A percentile compares a stretch with the other conserved stretches of the same genome.
phyloP scores from a whole-genome alignment of 1,140 invertebrate species.

The Pachyrhynchus sulphureomaculatus region DNA sequence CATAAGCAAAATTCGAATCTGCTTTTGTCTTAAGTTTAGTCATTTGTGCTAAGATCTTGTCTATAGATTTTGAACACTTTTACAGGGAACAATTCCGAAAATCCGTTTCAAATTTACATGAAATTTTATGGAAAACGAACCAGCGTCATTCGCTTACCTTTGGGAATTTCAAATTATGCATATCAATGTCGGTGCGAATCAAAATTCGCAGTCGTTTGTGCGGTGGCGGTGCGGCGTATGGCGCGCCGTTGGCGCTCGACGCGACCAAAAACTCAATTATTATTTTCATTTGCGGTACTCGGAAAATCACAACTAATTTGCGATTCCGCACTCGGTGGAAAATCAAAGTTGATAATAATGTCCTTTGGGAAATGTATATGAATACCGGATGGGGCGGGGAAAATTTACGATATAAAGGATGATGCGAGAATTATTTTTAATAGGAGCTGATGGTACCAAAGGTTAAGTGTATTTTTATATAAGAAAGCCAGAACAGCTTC shows the following conservation, averaged over 20 bases:
- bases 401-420: too few species aligned
- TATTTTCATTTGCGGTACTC: slow-evolving; percentile 28
- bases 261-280: slow-evolving; percentile 31
- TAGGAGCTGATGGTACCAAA: too few species aligned
- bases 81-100: too few species aligned
- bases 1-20: too few species aligned
- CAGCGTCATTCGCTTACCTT: slow-evolving; percentile 16
- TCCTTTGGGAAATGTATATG: slow-evolving; percentile 17
- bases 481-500: too few species aligned
- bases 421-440: too few species aligned
- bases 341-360: slow-evolving; percentile 29
- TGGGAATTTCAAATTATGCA: slow-evolving; percentile 29
- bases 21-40: too few species aligned
- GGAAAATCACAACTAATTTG: slow-evolving; percentile 31
- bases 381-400: background rate
- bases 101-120: slow-evolving; percentile 10
- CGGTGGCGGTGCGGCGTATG: too few species aligned
- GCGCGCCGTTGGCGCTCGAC: slow-evolving; percentile 18
- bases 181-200: slow-evolving; percentile 29
- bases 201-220: slow-evolving; percentile 26
- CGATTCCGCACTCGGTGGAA: slow-evolving; percentile 20
- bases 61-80: too few species aligned
- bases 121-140: slow-evolving; percentile 17
- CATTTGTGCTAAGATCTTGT: too few species aligned
- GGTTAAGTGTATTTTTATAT: too few species aligned